Evolutionary conservation across 92 coral and sea anemone genomes (phyloP).

Genomic region (Zoanthus gigantus): DNA sequence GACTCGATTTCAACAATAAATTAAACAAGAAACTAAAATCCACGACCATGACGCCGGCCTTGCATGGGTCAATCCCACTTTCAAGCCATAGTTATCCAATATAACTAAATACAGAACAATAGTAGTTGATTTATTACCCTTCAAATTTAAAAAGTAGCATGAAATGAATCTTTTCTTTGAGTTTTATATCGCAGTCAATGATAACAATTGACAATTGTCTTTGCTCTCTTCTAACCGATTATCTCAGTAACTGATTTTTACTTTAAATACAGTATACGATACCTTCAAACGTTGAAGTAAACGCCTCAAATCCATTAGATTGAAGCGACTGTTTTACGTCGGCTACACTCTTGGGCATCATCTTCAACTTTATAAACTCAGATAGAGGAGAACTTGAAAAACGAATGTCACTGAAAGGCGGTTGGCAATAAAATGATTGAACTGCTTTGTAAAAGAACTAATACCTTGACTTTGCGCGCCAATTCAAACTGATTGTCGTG

Average conservation of each 20-base stretch:
- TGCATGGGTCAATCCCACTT: constrained; percentile 3
- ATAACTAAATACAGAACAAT: not conserved
- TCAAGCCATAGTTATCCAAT: not conserved
- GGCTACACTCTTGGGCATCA: constrained; percentile 9
- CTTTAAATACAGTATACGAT: not conserved
- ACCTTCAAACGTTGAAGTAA: constrained; percentile 17
- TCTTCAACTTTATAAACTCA: not conserved
- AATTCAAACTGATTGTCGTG: constrained; percentile 7
- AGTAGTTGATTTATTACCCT: not conserved
- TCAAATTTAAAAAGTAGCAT: not conserved
- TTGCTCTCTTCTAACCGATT: constrained; percentile 2
- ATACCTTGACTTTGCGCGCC: constrained; percentile 16
- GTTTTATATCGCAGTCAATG: not conserved
- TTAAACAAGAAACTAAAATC: not conserved
- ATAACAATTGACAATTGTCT: not conserved
- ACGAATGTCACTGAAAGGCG: not conserved
- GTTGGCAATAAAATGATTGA: not conserved
- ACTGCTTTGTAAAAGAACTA: not conserved
- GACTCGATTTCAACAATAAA: not conserved
- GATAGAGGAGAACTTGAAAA: not conserved
- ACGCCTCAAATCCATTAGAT: constrained; percentile 3
- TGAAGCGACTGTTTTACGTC: constrained; percentile 11
- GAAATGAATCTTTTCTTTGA: not conserved
- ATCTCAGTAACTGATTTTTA: constrained; percentile 15
- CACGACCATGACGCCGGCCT: constrained; percentile 9